Conservation (phyloP, 2,888 invertebrate genomes). For the Ceratothoa steindachneri region DNA sequence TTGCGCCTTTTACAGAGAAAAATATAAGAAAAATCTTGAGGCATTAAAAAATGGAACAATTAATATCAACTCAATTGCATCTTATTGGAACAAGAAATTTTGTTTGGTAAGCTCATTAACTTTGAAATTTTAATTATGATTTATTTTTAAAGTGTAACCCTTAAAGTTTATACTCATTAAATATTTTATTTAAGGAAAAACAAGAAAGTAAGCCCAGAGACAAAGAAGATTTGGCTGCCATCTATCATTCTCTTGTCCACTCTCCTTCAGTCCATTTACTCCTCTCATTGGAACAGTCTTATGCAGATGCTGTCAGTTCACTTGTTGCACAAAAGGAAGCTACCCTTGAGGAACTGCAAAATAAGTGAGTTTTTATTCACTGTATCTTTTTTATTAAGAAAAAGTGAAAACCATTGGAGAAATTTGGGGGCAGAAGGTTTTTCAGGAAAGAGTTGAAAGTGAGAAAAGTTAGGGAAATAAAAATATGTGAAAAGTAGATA, state of each 20-base stretch:
- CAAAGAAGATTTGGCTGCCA: not conserved
- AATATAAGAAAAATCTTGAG: not conserved
- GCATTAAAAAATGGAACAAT: not conserved
- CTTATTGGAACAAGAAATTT: not conserved
- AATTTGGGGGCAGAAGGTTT: not conserved
- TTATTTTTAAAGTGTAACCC: not conserved
- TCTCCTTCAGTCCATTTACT: constrained; percentile 28
- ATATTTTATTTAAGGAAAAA: not conserved
- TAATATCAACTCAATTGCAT: not conserved
- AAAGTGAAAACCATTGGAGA: not conserved
- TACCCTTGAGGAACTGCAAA: constrained; percentile 18
- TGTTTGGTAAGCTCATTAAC: not conserved
- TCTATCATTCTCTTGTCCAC: constrained; percentile 38
- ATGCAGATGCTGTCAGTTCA: constrained; percentile 30
- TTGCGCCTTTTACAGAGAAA: not conserved
- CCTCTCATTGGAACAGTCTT: constrained; percentile 37
- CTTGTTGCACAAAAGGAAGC: constrained; percentile 31
- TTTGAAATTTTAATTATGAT: no score
- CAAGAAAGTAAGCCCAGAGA: not conserved
- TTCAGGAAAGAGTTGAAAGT: not conserved
- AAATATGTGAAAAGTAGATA: not conserved
- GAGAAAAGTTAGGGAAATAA: not conserved
- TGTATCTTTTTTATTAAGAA: not conserved
- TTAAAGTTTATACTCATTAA: not conserved
- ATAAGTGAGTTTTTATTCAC: constrained; percentile 16